Evolutionary conservation across 2,113 vertebrate species (phyloP).

Genomic region (Dermatemys mawii): DNA sequence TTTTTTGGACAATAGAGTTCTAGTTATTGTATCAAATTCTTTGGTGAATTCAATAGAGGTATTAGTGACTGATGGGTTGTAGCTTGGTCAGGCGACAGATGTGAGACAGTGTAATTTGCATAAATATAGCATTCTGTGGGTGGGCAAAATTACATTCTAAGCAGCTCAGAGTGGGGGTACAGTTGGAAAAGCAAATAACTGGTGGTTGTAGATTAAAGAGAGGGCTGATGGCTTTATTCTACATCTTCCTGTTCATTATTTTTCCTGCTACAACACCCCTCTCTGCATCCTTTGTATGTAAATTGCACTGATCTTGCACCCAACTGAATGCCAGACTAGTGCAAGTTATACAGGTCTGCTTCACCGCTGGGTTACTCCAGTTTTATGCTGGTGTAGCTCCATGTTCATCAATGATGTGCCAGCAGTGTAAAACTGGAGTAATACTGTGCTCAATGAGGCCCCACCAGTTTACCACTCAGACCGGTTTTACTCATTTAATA

Average conservation of each 20-base stretch:
- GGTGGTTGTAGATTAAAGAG: neutral
- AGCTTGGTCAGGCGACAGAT: neutral
- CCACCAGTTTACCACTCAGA: neutral
- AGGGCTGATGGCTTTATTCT: neutral
- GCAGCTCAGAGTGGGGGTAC: neutral
- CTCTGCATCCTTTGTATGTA: neutral
- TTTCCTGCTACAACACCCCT: neutral
- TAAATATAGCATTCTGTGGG: neutral
- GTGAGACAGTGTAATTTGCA: too few species aligned
- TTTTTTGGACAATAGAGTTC: neutral
- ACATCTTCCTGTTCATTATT: neutral
- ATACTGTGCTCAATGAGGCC: neutral
- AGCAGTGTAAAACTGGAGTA: neutral
- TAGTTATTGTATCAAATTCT: neutral
- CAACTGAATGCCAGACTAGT: neutral
- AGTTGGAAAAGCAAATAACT: neutral
- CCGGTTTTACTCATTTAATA: neutral
- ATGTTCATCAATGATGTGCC: neutral
- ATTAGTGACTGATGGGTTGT: neutral
- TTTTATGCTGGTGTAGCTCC: neutral
- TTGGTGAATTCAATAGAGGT: neutral
- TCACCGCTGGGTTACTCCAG: neutral
- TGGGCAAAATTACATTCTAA: neutral
- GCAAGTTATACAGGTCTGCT: neutral
- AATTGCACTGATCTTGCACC: neutral